Evolutionary conservation across 2,797 vertebrate species (phyloP), one percentile per base, ranked within the genome.

Genomic region (Cyclura pinguis): DNA sequence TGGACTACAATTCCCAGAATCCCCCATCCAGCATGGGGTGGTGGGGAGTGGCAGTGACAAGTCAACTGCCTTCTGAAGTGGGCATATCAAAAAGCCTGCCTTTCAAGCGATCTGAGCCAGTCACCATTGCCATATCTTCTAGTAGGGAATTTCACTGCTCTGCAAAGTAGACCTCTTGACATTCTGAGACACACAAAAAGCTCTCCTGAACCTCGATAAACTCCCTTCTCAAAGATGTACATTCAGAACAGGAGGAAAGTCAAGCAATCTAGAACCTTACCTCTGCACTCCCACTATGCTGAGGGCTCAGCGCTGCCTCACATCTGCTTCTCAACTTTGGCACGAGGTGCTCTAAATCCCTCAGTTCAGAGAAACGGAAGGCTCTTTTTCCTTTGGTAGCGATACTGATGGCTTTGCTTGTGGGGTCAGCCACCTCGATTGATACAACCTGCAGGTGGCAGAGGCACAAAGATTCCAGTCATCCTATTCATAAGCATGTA

Each of bases 291-390:
- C 93, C 42, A 0, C 95, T 91, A 84, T 98, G 98, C 57, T 97
- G 98, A 22, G 98, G 98, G 95, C 97, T 98, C 88, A 97, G 97
- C 83, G 97, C 88, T 72, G 98, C 96, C 76, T 94, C 97, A 94
- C 98, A 98, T 90, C 97, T 98, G 95, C 96, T 96, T 74, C 97
- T 98, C 86, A 99, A 97, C 12, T 98, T 97, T 91, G 92, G 93
- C 86, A 98, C 98, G 32, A 99, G 97, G 24, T 98, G 97, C 84
- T 98, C 98, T 42, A 98, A 98, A 95, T 99, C 98, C 82, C 97
- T 98, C 87, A 99, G 97, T 91, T 99, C 99, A 0, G 97, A 98
- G 96, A 99, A 99, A 77, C 98, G 98, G 95, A 99, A 97, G 12
- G 98, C 98, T 93, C 97, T 98, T 96, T 99, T 99, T 67, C 98